These are phyloP conservation scores for Parnassius apollo DNA, from an alignment of 2,888 invertebrate species.

Conservation along the genomic window DNA sequence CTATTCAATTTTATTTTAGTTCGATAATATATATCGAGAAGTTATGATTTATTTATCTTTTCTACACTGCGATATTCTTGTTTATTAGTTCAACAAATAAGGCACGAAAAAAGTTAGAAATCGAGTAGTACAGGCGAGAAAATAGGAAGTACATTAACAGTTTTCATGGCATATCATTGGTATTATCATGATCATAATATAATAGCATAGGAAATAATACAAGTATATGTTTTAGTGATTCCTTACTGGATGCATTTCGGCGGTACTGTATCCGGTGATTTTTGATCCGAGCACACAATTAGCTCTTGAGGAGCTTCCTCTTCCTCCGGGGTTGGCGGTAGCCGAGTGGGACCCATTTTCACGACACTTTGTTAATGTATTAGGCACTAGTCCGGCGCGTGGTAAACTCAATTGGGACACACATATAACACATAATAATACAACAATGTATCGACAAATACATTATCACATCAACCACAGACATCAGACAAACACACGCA, in stretches of 20 bases:
- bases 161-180: too few relatives aligned
- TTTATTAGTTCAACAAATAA: constrained; percentile 1
- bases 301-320: constrained; percentile 57
- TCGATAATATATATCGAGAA: too few relatives aligned
- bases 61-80: constrained; percentile 1
- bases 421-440: constrained; percentile 50
- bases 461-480: constrained; percentile 12
- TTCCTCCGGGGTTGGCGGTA: constrained; percentile 69
- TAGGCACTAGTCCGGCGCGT: constrained; percentile 56
- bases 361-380: constrained; percentile 44
- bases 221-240: not conserved
- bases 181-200: too few relatives aligned
- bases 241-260: constrained; percentile 58
- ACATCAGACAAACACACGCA: not conserved
- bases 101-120: not conserved
- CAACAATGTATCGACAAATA: constrained; percentile 38
- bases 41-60: constrained; percentile 3
- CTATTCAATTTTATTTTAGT: not conserved
- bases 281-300: constrained; percentile 43
- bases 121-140: too few relatives aligned
- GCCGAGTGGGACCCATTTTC: constrained; percentile 71
- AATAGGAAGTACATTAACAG: too few relatives aligned
- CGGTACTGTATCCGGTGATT: constrained; percentile 46
- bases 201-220: not conserved
- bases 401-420: constrained; percentile 47